Base-by-base conservation (phyloP, 1,140 invertebrate genomes). In the Macrocentrus cingulum region DNA sequence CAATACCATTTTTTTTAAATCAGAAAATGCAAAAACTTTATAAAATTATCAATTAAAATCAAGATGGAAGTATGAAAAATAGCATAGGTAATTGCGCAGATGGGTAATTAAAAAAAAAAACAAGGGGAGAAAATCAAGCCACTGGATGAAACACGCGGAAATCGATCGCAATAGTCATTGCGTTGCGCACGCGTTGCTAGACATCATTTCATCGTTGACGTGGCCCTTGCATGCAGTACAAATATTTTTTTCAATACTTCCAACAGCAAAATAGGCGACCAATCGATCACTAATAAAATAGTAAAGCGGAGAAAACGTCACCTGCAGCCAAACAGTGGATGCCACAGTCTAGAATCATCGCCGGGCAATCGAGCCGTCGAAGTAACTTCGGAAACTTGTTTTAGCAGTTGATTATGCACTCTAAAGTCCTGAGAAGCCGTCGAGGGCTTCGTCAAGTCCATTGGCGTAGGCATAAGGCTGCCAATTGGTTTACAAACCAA, bases 241-340 rank as follows among this genome's bases (percentile, higher is more conserved):
- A n/a, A n/a, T n/a, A n/a, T n/a, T n/a, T n/a, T n/a, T n/a, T n/a
- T n/a, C n/a, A n/a, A n/a, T n/a, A n/a, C n/a, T n/a, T n/a, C n/a
- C n/a, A n/a, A n/a, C n/a, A n/a, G n/a, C 13, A 11, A 23, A 15
- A 5, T 13, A 8, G 11, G 23, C 6, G 11, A 6, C 29, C 29
- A 6, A 34, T 34, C 11, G 6, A 7, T 7, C 29, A 6, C 11
- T 34, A 34, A 7, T 6, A 34, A 34, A 34, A 11, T 34, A 34
- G 29, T 11, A 34, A 34, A 34, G 11, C 6, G 29, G 29, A 34
- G 11, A 39, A 60, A 42, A 34, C 72, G 72, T 84, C 73, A 88
- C 86, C 84, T 87, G 49, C 49, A 51, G 74, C 85, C 85, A 67
- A 88, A 88, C 0, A 88, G 75, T 3, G 87, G 86, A 81, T 88